phyloP scores from a whole-genome alignment of 2,113 vertebrate species.

The Bubo bubo region DNA sequence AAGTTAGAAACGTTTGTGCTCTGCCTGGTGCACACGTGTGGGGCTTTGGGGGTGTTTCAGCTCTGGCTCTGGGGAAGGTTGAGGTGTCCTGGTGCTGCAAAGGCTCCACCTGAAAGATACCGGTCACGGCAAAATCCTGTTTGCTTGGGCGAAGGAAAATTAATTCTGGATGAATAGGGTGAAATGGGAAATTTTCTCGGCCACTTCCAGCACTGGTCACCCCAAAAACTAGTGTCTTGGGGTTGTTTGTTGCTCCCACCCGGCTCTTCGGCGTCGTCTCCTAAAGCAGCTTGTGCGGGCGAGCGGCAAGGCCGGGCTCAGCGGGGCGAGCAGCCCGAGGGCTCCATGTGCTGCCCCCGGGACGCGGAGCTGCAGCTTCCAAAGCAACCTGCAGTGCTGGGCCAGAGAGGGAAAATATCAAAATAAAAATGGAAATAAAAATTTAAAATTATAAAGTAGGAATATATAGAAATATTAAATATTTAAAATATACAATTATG shows the following conservation, averaged over 20 bases:
- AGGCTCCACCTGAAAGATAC: neutral
- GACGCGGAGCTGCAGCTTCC: neutral
- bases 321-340: neutral
- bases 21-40: neutral
- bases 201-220: neutral
- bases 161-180: neutral
- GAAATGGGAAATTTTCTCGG: accelerated
- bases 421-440: no score
- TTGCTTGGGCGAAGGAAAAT: no score
- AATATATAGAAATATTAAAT: no score
- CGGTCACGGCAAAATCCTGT: accelerated
- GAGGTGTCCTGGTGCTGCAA: neutral
- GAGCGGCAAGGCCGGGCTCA: accelerated
- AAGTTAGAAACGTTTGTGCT: neutral
- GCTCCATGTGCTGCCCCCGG: neutral
- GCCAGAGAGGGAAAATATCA: neutral
- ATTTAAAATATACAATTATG: no score
- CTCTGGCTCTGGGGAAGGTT: neutral
- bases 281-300: neutral
- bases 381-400: neutral
- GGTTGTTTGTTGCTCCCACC: neutral
- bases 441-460: no score
- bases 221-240: neutral
- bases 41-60: neutral
- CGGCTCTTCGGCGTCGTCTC: neutral